A percentile compares a stretch with the other conserved stretches of the same genome.
phyloP scores from a whole-genome alignment of 2,888 invertebrate genomes.

The Mactromeris polynyma region DNA sequence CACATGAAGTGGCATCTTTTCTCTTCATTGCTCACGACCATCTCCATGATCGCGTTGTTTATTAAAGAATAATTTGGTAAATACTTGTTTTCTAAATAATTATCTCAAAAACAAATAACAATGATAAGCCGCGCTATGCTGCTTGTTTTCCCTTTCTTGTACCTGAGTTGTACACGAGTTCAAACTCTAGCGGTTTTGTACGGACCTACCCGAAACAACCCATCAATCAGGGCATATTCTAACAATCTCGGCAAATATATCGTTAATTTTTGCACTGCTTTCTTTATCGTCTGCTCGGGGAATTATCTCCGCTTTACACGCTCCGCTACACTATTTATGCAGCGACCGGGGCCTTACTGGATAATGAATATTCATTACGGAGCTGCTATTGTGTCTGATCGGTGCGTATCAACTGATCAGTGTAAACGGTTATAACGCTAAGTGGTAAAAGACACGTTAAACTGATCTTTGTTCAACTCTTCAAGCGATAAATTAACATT shows the following conservation, averaged over 20 bases:
- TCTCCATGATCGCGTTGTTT: no score
- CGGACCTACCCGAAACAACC: slow-evolving; percentile 10
- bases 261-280: slow-evolving; percentile 26
- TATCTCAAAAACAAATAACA: background rate
- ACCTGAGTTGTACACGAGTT: background rate
- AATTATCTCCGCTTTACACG: slow-evolving; percentile 49
- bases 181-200: background rate
- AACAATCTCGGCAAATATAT: slow-evolving; percentile 17
- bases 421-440: slow-evolving; percentile 71
- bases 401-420: slow-evolving; percentile 70
- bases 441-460: slow-evolving; percentile 71
- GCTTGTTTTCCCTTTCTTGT: background rate
- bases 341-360: slow-evolving; percentile 54
- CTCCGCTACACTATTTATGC: slow-evolving; percentile 59
- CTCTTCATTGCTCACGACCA: no score
- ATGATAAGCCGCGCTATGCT: background rate
- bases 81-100: background rate
- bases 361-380: slow-evolving; percentile 73
- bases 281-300: slow-evolving; percentile 48
- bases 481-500: slow-evolving; percentile 45
- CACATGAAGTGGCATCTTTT: no score
- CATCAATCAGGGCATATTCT: slow-evolving; percentile 9
- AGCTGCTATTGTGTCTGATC: slow-evolving; percentile 68
- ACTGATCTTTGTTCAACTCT: slow-evolving; percentile 65
- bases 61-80: background rate